Percentiles rank a stretch among this genome's conserved stretches.
phyloP scores from a whole-genome alignment of 2,113 vertebrate species.

The Aegypius monachus region DNA sequence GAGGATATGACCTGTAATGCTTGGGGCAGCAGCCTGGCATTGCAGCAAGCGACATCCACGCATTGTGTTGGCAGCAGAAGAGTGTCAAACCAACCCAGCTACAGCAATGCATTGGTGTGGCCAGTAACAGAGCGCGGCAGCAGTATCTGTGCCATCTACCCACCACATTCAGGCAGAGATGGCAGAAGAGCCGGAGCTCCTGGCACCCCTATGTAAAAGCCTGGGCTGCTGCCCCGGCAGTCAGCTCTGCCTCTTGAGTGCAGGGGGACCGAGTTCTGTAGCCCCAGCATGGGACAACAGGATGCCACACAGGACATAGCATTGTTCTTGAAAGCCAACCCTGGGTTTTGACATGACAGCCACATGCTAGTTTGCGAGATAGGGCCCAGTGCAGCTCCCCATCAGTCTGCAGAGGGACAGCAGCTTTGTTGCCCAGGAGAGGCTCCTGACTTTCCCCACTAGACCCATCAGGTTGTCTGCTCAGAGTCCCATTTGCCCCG shows the following conservation, averaged over 20 bases:
- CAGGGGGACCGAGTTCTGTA: fast-evolving
- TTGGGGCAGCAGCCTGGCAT: not conserved
- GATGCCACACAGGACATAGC: not conserved
- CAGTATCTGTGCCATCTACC: not conserved
- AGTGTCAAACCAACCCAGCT: not conserved
- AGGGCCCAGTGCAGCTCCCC: not conserved
- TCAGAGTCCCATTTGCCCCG: fast-evolving
- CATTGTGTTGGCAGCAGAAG: not conserved
- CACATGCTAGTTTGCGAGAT: fast-evolving
- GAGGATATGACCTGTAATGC: not conserved
- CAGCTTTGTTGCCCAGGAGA: not conserved
- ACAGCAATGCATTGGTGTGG: fast-evolving
- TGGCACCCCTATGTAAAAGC: not conserved
- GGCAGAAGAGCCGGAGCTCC: not conserved
- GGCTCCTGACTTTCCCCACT: not conserved
- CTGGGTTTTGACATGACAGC: not conserved
- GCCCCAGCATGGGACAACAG: not conserved
- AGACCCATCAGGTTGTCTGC: not conserved
- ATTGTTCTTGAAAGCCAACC: not conserved
- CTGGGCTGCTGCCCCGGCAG: not conserved
- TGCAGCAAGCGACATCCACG: fast-evolving
- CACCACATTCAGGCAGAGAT: not conserved
- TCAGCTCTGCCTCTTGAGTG: not conserved
- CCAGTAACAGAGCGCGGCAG: not conserved
- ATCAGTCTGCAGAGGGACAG: not conserved